Percentiles rank a stretch among this genome's conserved stretches.
Evolutionary conservation across 1,140 invertebrate species (phyloP).

Genomic region (Samia ricini): DNA sequence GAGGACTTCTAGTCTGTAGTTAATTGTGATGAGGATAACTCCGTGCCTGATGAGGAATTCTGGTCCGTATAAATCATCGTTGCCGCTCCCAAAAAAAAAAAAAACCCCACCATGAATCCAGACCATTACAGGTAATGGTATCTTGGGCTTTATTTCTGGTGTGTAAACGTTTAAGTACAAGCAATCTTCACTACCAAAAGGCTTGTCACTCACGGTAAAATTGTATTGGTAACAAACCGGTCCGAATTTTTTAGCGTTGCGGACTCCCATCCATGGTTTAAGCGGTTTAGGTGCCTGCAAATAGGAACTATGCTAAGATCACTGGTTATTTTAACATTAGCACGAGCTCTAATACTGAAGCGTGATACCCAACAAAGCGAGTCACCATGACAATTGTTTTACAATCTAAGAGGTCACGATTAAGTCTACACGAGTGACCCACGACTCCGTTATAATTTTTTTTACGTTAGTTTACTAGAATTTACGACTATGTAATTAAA

Average conservation of each 20-base stretch:
- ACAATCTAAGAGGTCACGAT: no score
- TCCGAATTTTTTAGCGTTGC: conserved; percentile 21
- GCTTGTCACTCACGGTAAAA: conserved; percentile 52
- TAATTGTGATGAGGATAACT: conserved; percentile 79
- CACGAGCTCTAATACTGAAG: no score
- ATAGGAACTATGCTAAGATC: conserved; percentile 8
- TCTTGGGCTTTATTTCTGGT: conserved; percentile 50
- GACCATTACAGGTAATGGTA: conserved; percentile 58
- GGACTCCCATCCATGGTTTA: conserved; percentile 23
- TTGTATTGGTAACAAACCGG: conserved; percentile 19
- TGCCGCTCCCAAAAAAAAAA: conserved; percentile 77
- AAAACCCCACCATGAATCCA: conserved; percentile 79
- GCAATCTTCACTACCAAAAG: conserved; percentile 77
- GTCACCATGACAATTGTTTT: no score
- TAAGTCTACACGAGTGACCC: no score
- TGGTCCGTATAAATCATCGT: conserved; percentile 76
- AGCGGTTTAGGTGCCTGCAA: conserved; percentile 25
- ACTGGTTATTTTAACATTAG: no score
- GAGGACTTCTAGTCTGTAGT: conserved; percentile 36
- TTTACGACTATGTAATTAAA: no score
- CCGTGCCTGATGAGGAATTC: conserved; percentile 80
- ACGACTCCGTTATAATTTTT: no score
- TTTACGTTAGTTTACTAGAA: no score
- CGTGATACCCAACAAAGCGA: no score
- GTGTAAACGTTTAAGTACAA: conserved; percentile 81